Evolutionary conservation across 2,888 invertebrate genomes (phyloP), one percentile per base, ranked within the genome.

Genomic region (Ichneumoninae sp.): DNA sequence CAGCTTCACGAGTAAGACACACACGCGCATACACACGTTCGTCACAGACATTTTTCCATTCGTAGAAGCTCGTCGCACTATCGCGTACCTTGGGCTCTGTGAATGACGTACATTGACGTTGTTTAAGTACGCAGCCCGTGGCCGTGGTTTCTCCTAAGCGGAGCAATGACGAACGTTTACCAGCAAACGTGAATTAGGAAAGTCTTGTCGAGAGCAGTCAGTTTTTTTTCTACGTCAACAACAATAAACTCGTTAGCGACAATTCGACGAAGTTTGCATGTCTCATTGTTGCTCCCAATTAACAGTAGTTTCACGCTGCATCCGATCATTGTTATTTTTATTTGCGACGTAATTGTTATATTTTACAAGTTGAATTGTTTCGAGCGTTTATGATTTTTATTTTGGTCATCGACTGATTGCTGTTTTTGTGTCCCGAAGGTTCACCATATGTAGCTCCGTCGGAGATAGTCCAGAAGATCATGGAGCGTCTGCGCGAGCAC

Each of bases 401-500:
- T 36, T 33, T 57, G 69, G 8, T 82, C 70, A 68, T 79, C 36
- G 44, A 16, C 44, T 44, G 4, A 40, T 16, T 13, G 0, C 13
- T 44, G 70, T 70, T 70, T 86, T 68, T 76, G 62, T 85, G 78
- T 89, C 87, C 87, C 94, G 93, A 60, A 96, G 97, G 96, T 93
- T 96, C 96, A 94, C 96, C 96, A 84, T 96, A 96, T 94, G 95
- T 96, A 94, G 96, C 96, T 93, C 97, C 97, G 84, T 97, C 97
- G 91, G 96, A 96, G 93, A 97, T 97, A 94, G 97, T 97, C 93
- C 96, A 96, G 93, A 97, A 97, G 93, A 97, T 97, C 90, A 96
- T 97, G 95, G 96, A 97, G 88, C 95, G 96, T 33, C 87, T 93
- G 44, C 93, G 93, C 6, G 93, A 93, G 62, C 91, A 93, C 80